Base-by-base conservation (phyloP, 2,888 invertebrate genomes). In the Ormyrus nitidulus region DNA sequence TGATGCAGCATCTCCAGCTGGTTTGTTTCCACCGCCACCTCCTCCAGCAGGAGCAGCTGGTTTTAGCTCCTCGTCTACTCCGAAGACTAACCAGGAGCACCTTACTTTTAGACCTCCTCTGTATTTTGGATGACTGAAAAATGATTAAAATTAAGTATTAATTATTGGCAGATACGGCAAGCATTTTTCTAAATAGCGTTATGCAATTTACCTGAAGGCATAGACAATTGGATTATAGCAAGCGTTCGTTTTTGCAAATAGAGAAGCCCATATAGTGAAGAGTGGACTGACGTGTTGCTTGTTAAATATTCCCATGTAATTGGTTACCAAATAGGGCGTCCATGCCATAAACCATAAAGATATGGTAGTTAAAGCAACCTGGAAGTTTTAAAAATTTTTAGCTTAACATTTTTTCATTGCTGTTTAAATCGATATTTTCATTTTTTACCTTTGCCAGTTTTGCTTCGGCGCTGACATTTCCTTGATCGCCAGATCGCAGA, bases 191-290 rank as follows among this genome's bases (percentile, higher is more conserved):
- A 53, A 7, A 11, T 46, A 51, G 49, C 5, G 53, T 11, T 44
- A 51, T 53, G 3, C n/a, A 54, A 44, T 53, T 62, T 71, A 62
- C 46, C 82, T 93, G 83, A 93, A 91, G 59, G 92, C 93, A 85
- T 93, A 93, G 7, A 93, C 93, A 84, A 92, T 91, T 2, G 92
- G 92, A 87, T 92, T 92, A 86, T 92, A 92, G 80, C 91, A 90
- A 34, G 92, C 92, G 68, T 92, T 91, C 10, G 92, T 87, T 79
- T 91, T 90, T 81, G 97, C 97, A 89, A 97, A 97, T 83, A 97
- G 93, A 44, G 97, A 96, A 77, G 96, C 96, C 96, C 96, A 96
- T 90, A 97, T 96, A 66, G 96, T 96, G 79, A 94, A 94, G 81
- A 97, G 91, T 11, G 97, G 97, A 84, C 93, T 95, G 84, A 97